These are phyloP conservation scores for Drosophila histrio DNA, from an alignment of 2,888 invertebrate genomes.

Conservation along the genomic window DNA sequence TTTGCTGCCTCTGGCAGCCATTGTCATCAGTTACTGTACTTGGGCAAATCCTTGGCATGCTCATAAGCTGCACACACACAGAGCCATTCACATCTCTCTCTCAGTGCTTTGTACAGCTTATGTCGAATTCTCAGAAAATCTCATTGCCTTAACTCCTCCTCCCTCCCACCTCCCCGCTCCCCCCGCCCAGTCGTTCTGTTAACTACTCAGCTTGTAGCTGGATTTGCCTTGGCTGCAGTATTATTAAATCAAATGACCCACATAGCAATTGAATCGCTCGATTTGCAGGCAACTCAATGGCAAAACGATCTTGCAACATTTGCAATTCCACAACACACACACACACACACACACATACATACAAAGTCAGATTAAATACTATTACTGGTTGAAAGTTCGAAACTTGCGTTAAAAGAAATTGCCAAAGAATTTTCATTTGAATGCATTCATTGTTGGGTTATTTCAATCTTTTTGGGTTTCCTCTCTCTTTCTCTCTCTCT, in stretches of 20 bases:
- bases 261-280: constrained; percentile 68
- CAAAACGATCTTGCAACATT: constrained; percentile 49
- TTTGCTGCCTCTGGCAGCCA: constrained; percentile 14
- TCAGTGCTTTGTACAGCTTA: constrained; percentile 59
- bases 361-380: constrained; percentile 26
- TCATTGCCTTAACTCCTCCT: constrained; percentile 14
- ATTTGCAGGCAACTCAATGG: constrained; percentile 55
- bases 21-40: constrained; percentile 46
- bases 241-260: constrained; percentile 72
- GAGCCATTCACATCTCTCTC: constrained; percentile 35
- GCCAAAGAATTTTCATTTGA: constrained; percentile 52
- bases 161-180: neutral
- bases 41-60: constrained; percentile 41
- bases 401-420: constrained; percentile 51
- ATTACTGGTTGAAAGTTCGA: constrained; percentile 30
- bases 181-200: neutral
- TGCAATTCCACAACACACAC: constrained; percentile 37
- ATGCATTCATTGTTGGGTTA: constrained; percentile 54
- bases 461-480: constrained; percentile 27
- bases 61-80: constrained; percentile 44
- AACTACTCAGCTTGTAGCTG: constrained; percentile 3
- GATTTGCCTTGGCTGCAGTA: constrained; percentile 36
- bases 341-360: neutral
- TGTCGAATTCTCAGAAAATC: constrained; percentile 59
- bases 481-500: neutral